Conservation (phyloP, 2,797 vertebrate genomes). For the Ptychadena robeensis region DNA sequence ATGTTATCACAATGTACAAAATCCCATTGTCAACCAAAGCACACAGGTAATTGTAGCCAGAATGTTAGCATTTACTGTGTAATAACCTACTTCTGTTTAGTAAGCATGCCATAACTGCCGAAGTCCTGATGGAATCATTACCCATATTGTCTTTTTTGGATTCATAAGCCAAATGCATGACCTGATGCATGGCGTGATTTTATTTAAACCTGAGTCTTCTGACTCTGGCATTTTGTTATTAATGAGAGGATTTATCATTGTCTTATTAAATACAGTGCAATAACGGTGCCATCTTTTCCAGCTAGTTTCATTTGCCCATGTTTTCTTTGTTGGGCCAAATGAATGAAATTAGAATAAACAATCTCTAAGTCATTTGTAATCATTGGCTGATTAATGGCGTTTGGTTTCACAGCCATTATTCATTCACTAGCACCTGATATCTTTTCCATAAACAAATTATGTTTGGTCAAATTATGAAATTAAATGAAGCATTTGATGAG, state of each 20-base stretch:
- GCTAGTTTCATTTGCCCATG: slow-evolving; percentile 87
- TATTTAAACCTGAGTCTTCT: slow-evolving; percentile 76
- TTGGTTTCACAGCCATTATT: slow-evolving; percentile 92
- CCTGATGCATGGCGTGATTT: slow-evolving; percentile 60
- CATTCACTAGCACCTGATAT: slow-evolving; percentile 99
- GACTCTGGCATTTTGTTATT: slow-evolving; percentile 86
- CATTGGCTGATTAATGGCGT: slow-evolving; percentile 98
- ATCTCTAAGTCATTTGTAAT: slow-evolving; percentile 95
- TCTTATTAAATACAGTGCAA: slow-evolving; percentile 88
- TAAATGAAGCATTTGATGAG: slow-evolving; percentile 99
- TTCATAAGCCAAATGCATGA: slow-evolving; percentile 61
- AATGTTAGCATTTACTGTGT: slow-evolving; percentile 6
- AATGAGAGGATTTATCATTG: slow-evolving; percentile 90
- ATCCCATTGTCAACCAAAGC: neutral
- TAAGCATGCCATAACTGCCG: slow-evolving; percentile 31
- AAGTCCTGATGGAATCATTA: neutral
- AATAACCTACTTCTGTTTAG: slow-evolving; percentile 35
- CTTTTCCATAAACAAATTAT: slow-evolving; percentile 99
- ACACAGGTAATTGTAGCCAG: neutral
- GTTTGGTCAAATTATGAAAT: slow-evolving; percentile 99
- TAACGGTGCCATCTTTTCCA: slow-evolving; percentile 87
- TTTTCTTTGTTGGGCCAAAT: slow-evolving; percentile 99
- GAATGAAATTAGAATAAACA: slow-evolving; percentile 99
- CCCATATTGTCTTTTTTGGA: slow-evolving; percentile 48
- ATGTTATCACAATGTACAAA: neutral